Conservation (phyloP, 2,888 invertebrate species). For the Mantis religiosa region DNA sequence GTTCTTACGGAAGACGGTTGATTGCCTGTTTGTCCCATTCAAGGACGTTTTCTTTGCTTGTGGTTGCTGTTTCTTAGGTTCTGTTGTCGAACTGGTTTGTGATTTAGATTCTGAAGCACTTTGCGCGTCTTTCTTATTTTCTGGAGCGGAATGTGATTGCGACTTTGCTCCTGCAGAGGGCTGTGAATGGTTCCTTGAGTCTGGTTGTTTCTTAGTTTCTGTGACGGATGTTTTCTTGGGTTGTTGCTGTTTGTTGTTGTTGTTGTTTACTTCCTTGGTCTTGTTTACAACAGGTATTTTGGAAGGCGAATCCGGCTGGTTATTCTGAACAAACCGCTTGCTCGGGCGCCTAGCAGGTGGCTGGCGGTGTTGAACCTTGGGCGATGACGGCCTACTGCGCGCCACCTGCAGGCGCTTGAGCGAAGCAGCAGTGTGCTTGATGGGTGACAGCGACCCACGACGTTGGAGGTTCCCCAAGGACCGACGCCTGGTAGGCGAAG, state of each 20-base stretch:
- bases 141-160: no score
- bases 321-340: background rate
- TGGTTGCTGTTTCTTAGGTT: background rate
- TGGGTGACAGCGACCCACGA: slow-evolving; percentile 40
- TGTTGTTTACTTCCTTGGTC: background rate
- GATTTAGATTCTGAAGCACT: background rate
- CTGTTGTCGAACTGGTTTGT: background rate
- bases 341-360: background rate
- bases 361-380: background rate
- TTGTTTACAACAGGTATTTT: background rate
- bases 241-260: background rate
- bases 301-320: background rate
- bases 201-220: no score
- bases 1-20: background rate
- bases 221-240: background rate
- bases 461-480: slow-evolving; percentile 40
- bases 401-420: background rate
- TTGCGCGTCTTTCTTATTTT: no score
- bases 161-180: no score
- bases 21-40: background rate
- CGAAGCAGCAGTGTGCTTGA: background rate
- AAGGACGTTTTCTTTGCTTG: background rate
- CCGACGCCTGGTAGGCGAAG: slow-evolving; percentile 45
- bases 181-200: no score
- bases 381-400: background rate